Evolutionary conservation across 2,797 vertebrate genomes (phyloP).

Genomic region (Argya squamiceps): DNA sequence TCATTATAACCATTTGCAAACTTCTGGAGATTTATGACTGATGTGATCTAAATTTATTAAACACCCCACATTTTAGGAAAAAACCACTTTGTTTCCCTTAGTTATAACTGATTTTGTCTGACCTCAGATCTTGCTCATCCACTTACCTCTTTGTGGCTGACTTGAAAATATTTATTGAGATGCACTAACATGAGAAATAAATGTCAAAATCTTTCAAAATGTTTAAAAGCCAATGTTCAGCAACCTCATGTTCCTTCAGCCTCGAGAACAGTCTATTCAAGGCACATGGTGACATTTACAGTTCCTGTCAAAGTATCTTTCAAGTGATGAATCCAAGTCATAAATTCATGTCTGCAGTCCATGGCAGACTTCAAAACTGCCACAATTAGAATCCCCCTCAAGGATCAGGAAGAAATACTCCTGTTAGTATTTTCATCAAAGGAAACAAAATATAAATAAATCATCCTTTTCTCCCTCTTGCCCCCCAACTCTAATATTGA

Average conservation of each 20-base stretch:
- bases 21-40: background rate
- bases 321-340: background rate
- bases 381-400: background rate
- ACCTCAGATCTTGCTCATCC: background rate
- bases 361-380: background rate
- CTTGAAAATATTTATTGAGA: conserved; percentile 28
- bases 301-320: background rate
- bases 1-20: background rate
- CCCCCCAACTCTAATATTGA: background rate
- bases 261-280: background rate
- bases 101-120: background rate
- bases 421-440: background rate
- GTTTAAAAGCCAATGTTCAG: background rate
- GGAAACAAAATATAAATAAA: background rate
- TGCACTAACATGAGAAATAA: background rate
- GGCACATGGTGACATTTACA: background rate
- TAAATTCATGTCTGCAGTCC: background rate
- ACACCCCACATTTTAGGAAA: background rate
- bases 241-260: background rate
- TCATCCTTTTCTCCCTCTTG: background rate
- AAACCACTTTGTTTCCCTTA: background rate
- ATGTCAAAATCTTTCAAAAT: background rate
- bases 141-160: background rate
- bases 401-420: background rate
- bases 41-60: background rate